Base-by-base conservation (phyloP, 2,113 vertebrate species). In the Capra hircus region DNA sequence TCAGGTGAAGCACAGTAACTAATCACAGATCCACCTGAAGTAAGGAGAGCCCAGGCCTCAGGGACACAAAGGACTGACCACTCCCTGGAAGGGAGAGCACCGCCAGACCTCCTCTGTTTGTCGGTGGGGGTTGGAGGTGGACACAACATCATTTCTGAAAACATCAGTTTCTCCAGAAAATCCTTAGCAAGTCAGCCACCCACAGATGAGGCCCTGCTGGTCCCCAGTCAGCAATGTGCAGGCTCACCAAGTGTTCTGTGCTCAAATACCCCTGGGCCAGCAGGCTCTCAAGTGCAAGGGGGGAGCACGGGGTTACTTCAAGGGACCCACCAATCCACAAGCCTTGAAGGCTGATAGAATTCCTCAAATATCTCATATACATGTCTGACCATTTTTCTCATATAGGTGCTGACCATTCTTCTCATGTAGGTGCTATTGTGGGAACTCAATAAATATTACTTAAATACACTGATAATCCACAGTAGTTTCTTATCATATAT, bases 101-200 rank as follows among this genome's bases (percentile, higher is more conserved):
- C 60, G 30, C 30, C 13, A 14, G 88, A 43, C 33, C 11, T 9
- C 25, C 27, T 23, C n/a, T 23, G 4, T 48, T 7, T 30, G 53
- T 28, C 0, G 3, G 36, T 0, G 16, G 25, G 33, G n/a, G 15
- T 2, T 45, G 7, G 36, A 48, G 21, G 1, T 40, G 13, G 50
- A 60, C n/a, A 43, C 59, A 83, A 4, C 6, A 27, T 8, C 30
- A 10, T n/a, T 90, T 93, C 64, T 85, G 36, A 77, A 55, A 11
- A 33, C 15, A 28, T 36, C 27, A 74, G 16, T 85, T 94, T 78
- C 57, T 80, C n/a, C 12, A 80, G 83, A 84, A 94, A 81, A 45
- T 80, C 36, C 33, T 55, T n/a, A 14, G n/a, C 16, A 83, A 62
- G 25, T 83, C 11, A 10, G 60, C 33, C 36, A 82, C 27, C 45